Percentiles rank a stretch among this genome's conserved stretches.
Conservation (phyloP, 1,140 invertebrate genomes). For the Diorhabda sublineata region DNA sequence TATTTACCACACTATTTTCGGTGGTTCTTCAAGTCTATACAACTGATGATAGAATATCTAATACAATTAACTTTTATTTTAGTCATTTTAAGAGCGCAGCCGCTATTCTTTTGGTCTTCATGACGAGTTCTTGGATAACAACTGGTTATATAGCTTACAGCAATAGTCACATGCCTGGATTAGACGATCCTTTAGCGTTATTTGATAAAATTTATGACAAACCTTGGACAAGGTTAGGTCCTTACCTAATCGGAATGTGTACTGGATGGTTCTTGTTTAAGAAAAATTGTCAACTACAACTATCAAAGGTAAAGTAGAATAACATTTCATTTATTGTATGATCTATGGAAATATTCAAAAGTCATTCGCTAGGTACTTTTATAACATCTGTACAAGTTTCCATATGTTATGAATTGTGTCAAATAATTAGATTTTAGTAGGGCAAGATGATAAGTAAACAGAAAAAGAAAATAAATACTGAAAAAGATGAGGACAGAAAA, state of each 20-base stretch:
- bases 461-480: too few species aligned
- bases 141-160: conserved; percentile 74
- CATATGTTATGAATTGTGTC: too few species aligned
- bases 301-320: conserved; percentile 59
- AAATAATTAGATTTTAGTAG: too few species aligned
- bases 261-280: conserved; percentile 78
- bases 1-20: too few species aligned
- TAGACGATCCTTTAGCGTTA: conserved; percentile 74
- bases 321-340: too few species aligned
- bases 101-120: conserved; percentile 57
- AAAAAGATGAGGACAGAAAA: too few species aligned
- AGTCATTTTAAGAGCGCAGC: conserved; percentile 73
- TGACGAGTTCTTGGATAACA: conserved; percentile 71
- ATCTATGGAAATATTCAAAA: too few species aligned
- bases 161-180: conserved; percentile 74
- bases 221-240: conserved; percentile 78
- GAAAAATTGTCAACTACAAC: conserved; percentile 72
- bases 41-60: too few species aligned
- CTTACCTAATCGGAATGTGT: conserved; percentile 79
- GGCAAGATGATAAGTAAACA: too few species aligned
- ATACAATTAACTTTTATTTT: conserved; percentile 22
- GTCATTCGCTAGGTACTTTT: too few species aligned
- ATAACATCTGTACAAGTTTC: too few species aligned
- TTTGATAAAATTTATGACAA: conserved; percentile 88
- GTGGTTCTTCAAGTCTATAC: too few species aligned